phyloP scores from a whole-genome alignment of 2,888 invertebrate species.

The Ypsolopha scabrella region DNA sequence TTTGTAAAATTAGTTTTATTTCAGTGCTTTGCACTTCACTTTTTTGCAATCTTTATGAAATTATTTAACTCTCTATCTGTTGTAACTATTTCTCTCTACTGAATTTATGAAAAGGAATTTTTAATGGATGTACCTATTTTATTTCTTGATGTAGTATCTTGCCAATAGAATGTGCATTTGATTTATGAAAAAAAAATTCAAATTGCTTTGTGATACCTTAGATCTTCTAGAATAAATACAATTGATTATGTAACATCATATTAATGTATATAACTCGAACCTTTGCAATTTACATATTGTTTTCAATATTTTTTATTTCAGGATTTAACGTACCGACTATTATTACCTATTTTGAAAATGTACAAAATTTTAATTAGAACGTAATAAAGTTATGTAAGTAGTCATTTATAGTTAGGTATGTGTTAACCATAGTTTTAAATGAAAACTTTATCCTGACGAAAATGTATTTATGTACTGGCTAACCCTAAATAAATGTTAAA shows the following conservation, averaged over 20 bases:
- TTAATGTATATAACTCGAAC: conserved; percentile 24
- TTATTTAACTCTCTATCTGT: conserved; percentile 49
- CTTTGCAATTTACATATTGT: conserved; percentile 6
- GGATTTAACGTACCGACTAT: conserved; percentile 11
- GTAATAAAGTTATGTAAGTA: conserved; percentile 20
- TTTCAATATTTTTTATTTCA: conserved; percentile 21
- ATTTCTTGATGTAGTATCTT: conserved; percentile 52
- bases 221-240: conserved; percentile 51
- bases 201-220: conserved; percentile 61
- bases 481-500: conserved; percentile 34
- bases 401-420: conserved; percentile 34
- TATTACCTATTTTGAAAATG: conserved; percentile 28
- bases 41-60: conserved; percentile 26
- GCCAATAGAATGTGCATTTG: conserved; percentile 64
- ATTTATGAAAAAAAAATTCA: conserved; percentile 36
- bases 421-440: conserved; percentile 48
- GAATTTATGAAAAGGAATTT: conserved; percentile 35
- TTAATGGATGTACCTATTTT: conserved; percentile 31
- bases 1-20: too few species aligned
- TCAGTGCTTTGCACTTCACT: not conserved
- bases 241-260: conserved; percentile 28
- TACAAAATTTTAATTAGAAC: conserved; percentile 56
- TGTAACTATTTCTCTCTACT: conserved; percentile 46
- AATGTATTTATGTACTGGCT: conserved; percentile 58
- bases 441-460: conserved; percentile 43